Evolutionary conservation across 1,140 invertebrate species (phyloP).

Genomic region (Uloborus diversus): DNA sequence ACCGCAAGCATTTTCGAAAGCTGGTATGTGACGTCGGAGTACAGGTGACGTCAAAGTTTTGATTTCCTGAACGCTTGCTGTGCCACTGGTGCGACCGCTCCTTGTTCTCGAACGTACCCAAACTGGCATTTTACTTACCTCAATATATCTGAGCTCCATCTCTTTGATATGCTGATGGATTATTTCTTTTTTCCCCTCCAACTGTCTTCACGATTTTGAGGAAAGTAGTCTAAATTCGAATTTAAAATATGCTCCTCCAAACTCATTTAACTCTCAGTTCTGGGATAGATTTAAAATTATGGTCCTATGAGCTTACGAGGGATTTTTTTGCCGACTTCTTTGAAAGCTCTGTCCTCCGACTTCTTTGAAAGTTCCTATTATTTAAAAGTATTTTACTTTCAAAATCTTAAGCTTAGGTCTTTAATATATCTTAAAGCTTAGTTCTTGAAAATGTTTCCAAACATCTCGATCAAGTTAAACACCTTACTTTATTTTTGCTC

Average conservation of each 20-base stretch:
- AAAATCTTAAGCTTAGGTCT: too few relatives aligned
- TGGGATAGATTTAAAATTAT: slow-evolving; percentile 41
- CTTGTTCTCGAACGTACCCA: slow-evolving; percentile 58
- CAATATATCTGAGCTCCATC: slow-evolving; percentile 59
- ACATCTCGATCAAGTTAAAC: slow-evolving; percentile 24
- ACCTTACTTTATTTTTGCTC: slow-evolving; percentile 22
- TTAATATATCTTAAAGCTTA: slow-evolving; percentile 29
- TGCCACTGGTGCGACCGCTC: too few relatives aligned
- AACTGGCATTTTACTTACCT: slow-evolving; percentile 56
- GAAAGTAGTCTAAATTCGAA: slow-evolving; percentile 58
- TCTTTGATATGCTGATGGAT: slow-evolving; percentile 64
- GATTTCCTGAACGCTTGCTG: too few relatives aligned
- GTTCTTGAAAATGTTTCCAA: slow-evolving; percentile 22
- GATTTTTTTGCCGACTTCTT: slow-evolving; percentile 56
- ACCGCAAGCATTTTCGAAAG: too few relatives aligned
- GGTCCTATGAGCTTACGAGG: slow-evolving; percentile 36
- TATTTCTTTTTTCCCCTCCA: slow-evolving; percentile 61
- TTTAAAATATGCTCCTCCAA: slow-evolving; percentile 57
- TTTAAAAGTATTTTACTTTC: too few relatives aligned
- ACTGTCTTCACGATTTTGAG: slow-evolving; percentile 55
- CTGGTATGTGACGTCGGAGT: too few relatives aligned
- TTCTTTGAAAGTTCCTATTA: slow-evolving; percentile 2
- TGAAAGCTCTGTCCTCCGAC: too few relatives aligned
- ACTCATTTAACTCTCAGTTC: slow-evolving; percentile 47
- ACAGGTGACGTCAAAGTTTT: too few relatives aligned